A percentile compares a stretch with the other conserved stretches of the same genome.
Evolutionary conservation across 2,888 invertebrate species (phyloP).

Genomic region (Folsomia manolachei): DNA sequence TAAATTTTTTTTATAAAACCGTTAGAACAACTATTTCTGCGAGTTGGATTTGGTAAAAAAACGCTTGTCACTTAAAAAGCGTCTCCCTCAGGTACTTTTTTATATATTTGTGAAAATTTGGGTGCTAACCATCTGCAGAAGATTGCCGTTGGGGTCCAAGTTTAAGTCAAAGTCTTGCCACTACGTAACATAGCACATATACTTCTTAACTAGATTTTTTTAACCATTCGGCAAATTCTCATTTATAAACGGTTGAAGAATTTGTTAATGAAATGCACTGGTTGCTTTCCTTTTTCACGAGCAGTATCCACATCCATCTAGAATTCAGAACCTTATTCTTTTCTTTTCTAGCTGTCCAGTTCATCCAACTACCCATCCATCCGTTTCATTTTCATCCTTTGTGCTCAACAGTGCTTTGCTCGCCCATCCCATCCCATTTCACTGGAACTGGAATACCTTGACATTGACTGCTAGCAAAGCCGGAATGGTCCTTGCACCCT

Average conservation of each 20-base stretch:
- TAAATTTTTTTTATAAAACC: not conserved
- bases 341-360: not conserved
- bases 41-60: not conserved
- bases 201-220: no score
- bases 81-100: not conserved
- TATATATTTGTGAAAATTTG: not conserved
- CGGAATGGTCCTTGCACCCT: slow-evolving; percentile 12
- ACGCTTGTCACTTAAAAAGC: not conserved
- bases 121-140: not conserved
- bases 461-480: no score
- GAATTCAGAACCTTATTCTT: not conserved
- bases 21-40: not conserved
- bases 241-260: not conserved
- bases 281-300: no score
- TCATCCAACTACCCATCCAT: not conserved
- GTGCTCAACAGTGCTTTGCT: no score
- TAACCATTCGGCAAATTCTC: no score
- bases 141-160: not conserved
- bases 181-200: no score
- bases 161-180: no score
- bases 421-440: no score
- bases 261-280: not conserved
- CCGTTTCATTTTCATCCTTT: slow-evolving; percentile 5
- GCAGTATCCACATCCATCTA: not conserved
- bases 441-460: not conserved